A percentile compares a stretch with the other conserved stretches of the same genome.
phyloP scores from a whole-genome alignment of 2,888 invertebrate species.

The Deilephila elpenor region DNA sequence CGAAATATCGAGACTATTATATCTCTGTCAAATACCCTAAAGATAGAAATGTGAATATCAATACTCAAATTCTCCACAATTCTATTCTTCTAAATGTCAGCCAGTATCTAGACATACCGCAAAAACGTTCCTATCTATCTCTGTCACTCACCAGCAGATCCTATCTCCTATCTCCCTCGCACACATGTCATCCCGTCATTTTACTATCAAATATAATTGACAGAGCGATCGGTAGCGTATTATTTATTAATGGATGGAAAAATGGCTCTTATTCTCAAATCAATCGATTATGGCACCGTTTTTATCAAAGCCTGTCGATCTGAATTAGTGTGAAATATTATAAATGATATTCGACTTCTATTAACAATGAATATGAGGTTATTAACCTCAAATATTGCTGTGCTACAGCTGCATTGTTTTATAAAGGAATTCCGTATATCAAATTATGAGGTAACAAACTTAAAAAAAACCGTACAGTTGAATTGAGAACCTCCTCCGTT shows the following conservation, averaged over 20 bases:
- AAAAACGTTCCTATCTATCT: conserved; percentile 5
- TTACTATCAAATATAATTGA: conserved; percentile 42
- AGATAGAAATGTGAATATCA: not conserved
- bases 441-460: too few relatives aligned
- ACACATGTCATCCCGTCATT: conserved; percentile 19
- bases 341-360: too few relatives aligned
- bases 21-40: not conserved
- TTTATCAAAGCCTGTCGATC: not conserved
- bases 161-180: conserved; percentile 17
- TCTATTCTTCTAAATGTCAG: conserved; percentile 17
- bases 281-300: not conserved
- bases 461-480: too few relatives aligned
- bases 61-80: not conserved
- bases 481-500: too few relatives aligned
- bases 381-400: too few relatives aligned
- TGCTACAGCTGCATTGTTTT: too few relatives aligned
- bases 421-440: too few relatives aligned
- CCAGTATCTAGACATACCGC: conserved; percentile 5
- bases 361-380: too few relatives aligned
- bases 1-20: too few relatives aligned
- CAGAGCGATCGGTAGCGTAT: conserved; percentile 43
- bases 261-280: conserved; percentile 25
- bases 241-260: conserved; percentile 37
- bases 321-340: not conserved
- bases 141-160: conserved; percentile 14